These are phyloP conservation scores for Drosophila leontia DNA, from an alignment of 1,140 invertebrate genomes.

Conservation along the genomic window DNA sequence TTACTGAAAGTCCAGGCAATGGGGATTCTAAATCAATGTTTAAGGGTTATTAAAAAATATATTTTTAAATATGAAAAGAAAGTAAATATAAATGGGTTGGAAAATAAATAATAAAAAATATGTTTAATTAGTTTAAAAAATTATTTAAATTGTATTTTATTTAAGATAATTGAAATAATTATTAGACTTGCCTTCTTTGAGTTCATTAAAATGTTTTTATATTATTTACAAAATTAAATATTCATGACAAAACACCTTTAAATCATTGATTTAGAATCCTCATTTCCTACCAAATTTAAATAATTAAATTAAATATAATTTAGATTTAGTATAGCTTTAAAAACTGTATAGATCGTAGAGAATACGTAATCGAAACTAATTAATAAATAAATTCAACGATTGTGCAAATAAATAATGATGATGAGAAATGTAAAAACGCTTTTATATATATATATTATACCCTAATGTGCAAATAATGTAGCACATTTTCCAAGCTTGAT, in stretches of 20 bases:
- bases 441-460: neutral
- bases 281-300: neutral
- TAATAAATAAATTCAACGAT: slow-evolving; percentile 37
- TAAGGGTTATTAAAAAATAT: neutral
- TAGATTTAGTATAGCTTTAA: slow-evolving; percentile 29
- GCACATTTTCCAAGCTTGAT: slow-evolving; percentile 5
- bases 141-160: neutral
- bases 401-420: slow-evolving; percentile 56
- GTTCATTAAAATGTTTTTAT: neutral
- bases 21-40: neutral
- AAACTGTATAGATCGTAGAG: slow-evolving; percentile 31
- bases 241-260: neutral
- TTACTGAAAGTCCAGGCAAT: slow-evolving; percentile 27
- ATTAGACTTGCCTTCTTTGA: neutral
- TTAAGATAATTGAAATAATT: neutral
- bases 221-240: neutral
- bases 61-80: neutral
- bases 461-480: slow-evolving; percentile 28
- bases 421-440: slow-evolving; percentile 33
- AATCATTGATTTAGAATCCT: neutral
- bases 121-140: no score
- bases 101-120: no score
- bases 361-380: slow-evolving; percentile 46
- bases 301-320: neutral
- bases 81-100: neutral